Percentiles rank a stretch among this genome's conserved stretches.
phyloP scores from a whole-genome alignment of 2,797 vertebrate species.

The Lagorchestes hirsutus region DNA sequence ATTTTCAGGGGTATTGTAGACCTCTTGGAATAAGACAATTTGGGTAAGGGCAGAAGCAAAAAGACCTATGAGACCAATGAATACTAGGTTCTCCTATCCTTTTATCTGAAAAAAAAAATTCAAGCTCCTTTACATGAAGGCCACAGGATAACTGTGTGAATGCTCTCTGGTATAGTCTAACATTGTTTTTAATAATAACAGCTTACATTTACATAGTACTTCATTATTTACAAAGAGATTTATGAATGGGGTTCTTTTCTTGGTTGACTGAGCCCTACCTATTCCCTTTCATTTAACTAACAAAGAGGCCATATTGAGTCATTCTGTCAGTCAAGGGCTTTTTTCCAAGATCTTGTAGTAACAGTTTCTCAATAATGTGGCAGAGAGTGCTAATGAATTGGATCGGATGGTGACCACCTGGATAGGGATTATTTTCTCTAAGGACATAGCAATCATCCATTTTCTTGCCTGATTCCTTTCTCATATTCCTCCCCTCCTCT shows the following conservation, averaged over 20 bases:
- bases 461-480: neutral
- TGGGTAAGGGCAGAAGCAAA: neutral
- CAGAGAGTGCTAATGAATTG: neutral
- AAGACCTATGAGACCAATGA: neutral
- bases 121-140: neutral
- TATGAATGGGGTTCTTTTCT: neutral
- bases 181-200: neutral
- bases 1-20: neutral
- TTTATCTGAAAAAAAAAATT: neutral
- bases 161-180: neutral
- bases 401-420: neutral
- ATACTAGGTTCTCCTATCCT: neutral
- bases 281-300: constrained; percentile 30
- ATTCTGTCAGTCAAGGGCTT: neutral
- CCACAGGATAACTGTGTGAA: neutral
- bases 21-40: neutral
- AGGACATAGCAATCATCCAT: neutral
- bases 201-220: neutral
- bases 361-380: neutral
- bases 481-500: neutral
- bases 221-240: neutral
- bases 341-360: constrained; percentile 4
- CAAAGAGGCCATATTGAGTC: neutral
- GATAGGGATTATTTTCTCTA: neutral
- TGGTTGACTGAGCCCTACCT: neutral